phyloP scores from a whole-genome alignment of 2,113 vertebrate genomes.

The Cairina moschata region DNA sequence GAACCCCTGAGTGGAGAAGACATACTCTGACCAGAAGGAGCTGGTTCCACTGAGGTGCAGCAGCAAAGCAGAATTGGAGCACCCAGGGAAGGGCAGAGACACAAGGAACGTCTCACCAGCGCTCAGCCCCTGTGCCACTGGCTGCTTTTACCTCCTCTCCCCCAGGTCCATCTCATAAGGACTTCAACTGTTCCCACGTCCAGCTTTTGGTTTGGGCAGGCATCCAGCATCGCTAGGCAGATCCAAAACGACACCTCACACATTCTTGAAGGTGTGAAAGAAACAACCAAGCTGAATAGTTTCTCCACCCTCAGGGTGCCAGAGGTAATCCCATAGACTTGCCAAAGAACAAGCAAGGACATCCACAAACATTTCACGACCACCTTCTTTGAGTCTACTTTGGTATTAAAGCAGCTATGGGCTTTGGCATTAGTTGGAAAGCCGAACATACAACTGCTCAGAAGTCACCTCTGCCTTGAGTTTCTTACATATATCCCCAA shows the following conservation, averaged over 20 bases:
- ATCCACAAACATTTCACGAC: slow-evolving; percentile 59
- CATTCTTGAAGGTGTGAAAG: slow-evolving; percentile 60
- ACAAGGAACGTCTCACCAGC: background rate
- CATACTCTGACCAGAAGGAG: background rate
- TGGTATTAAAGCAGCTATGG: slow-evolving; percentile 17
- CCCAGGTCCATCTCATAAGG: slow-evolving; percentile 16
- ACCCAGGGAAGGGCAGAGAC: background rate
- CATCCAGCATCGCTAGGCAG: slow-evolving; percentile 53
- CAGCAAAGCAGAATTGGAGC: background rate
- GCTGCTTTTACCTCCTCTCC: background rate
- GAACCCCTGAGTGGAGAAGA: background rate
- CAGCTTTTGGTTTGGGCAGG: slow-evolving; percentile 51
- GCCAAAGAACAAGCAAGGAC: slow-evolving; percentile 42
- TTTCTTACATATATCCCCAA: background rate
- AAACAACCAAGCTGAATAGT: slow-evolving; percentile 52
- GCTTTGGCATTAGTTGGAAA: slow-evolving; percentile 6
- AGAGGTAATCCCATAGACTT: background rate
- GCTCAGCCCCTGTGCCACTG: background rate
- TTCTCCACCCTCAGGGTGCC: slow-evolving; percentile 1
- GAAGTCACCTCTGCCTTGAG: background rate
- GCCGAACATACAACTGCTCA: background rate
- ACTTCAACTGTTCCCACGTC: slow-evolving; percentile 19
- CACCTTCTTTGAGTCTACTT: slow-evolving; percentile 33
- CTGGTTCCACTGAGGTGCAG: background rate
- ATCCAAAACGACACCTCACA: slow-evolving; percentile 49